Evolutionary conservation across 2,113 vertebrate species (phyloP).

Genomic region (Megaceryle torquata): DNA sequence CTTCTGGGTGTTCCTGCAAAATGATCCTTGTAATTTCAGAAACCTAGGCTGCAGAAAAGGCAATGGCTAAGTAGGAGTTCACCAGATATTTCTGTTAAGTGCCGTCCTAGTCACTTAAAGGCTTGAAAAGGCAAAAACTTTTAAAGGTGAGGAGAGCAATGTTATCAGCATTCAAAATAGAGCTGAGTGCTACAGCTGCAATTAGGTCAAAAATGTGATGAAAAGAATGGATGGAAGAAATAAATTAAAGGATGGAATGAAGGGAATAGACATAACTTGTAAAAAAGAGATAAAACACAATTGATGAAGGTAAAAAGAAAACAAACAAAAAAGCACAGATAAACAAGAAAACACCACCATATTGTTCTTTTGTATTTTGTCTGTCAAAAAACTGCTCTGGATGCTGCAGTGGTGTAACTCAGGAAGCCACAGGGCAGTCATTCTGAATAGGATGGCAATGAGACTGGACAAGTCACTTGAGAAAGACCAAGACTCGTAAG

Average conservation of each 20-base stretch:
- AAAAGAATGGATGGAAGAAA: not conserved
- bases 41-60: not conserved
- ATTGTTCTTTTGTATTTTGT: not conserved
- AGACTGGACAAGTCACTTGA: not conserved
- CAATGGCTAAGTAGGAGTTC: not conserved
- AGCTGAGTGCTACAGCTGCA: not conserved
- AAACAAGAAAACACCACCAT: rapidly evolving
- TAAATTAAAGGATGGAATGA: not conserved
- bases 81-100: not conserved
- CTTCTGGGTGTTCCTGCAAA: not conserved
- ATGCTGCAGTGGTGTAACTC: not conserved
- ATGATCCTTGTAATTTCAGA: not conserved
- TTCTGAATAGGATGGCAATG: not conserved
- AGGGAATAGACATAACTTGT: not conserved
- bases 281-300: not conserved
- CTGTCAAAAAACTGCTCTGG: not conserved
- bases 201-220: not conserved
- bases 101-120: not conserved
- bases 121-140: not conserved
- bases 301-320: not conserved
- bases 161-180: not conserved
- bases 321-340: not conserved
- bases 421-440: not conserved
- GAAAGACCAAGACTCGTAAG: not conserved
- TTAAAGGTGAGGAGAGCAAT: not conserved